Percentiles rank a stretch among this genome's conserved stretches.
Conservation (phyloP, 2,113 vertebrate genomes). For the Plecturocebus donacophilus region DNA sequence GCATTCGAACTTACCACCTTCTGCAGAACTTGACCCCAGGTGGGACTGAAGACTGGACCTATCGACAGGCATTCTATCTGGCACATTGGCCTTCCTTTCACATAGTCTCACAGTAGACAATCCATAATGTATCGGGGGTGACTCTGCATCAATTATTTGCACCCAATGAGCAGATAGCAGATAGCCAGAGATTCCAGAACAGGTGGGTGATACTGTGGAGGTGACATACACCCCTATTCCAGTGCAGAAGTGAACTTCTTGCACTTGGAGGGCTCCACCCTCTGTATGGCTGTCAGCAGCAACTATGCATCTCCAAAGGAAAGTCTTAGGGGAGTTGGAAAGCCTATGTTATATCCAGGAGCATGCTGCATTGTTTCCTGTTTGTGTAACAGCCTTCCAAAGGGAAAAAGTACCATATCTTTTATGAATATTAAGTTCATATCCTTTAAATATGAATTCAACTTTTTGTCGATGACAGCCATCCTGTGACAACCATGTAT, state of each 20-base stretch:
- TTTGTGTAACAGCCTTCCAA: background rate
- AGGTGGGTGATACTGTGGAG: background rate
- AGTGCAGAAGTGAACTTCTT: background rate
- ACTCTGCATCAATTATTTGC: background rate
- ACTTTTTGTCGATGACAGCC: background rate
- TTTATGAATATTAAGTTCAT: background rate
- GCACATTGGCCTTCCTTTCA: background rate
- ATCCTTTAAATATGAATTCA: background rate
- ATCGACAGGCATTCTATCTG: background rate
- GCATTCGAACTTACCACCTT: background rate
- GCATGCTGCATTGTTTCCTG: background rate
- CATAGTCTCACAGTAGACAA: background rate
- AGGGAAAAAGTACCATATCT: background rate
- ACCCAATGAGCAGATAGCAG: background rate
- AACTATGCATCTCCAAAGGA: background rate
- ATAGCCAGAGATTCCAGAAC: background rate
- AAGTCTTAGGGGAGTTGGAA: background rate
- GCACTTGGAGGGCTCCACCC: background rate
- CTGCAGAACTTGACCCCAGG: background rate
- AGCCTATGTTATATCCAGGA: background rate
- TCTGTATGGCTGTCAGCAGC: background rate
- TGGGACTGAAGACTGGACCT: background rate
- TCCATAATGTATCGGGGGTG: background rate
- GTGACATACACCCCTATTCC: background rate
- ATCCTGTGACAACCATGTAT: background rate